These are phyloP conservation scores for Sinhomidia bicolor DNA, from an alignment of 2,888 invertebrate species.

Conservation along the genomic window DNA sequence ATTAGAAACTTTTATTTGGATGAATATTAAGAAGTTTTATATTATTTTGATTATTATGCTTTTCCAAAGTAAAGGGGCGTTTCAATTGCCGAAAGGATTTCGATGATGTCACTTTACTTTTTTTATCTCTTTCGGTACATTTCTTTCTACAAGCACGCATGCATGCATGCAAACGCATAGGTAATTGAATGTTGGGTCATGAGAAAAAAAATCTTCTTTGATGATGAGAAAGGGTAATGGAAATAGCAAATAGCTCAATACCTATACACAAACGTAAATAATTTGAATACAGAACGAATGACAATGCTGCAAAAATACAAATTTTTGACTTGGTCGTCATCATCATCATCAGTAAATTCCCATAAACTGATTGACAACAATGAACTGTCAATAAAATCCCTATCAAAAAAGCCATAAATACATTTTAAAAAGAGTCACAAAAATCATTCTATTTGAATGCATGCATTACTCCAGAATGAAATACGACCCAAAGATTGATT, in stretches of 20 bases:
- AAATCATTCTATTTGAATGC: background rate
- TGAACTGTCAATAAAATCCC: conserved; percentile 28
- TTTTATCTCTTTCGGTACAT: conserved; percentile 5
- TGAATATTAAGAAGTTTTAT: background rate
- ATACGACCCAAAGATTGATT: background rate
- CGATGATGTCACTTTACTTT: conserved; percentile 40
- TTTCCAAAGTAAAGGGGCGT: conserved; percentile 1
- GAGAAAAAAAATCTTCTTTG: background rate
- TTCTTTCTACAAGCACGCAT: background rate
- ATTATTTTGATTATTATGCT: background rate
- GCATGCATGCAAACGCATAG: background rate
- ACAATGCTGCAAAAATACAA: conserved; percentile 2
- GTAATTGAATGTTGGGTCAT: background rate
- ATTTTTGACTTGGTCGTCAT: background rate
- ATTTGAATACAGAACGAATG: conserved; percentile 17
- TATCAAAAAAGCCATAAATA: background rate
- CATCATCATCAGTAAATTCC: conserved; percentile 30
- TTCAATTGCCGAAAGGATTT: conserved; percentile 38
- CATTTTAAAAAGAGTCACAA: conserved; percentile 2
- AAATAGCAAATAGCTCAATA: background rate
- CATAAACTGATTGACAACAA: conserved; percentile 37
- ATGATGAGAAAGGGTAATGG: background rate
- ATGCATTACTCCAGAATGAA: conserved; percentile 3
- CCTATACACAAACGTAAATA: background rate
- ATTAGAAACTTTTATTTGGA: background rate